Conservation (phyloP, 2,113 vertebrate genomes). For the Merops nubicus region DNA sequence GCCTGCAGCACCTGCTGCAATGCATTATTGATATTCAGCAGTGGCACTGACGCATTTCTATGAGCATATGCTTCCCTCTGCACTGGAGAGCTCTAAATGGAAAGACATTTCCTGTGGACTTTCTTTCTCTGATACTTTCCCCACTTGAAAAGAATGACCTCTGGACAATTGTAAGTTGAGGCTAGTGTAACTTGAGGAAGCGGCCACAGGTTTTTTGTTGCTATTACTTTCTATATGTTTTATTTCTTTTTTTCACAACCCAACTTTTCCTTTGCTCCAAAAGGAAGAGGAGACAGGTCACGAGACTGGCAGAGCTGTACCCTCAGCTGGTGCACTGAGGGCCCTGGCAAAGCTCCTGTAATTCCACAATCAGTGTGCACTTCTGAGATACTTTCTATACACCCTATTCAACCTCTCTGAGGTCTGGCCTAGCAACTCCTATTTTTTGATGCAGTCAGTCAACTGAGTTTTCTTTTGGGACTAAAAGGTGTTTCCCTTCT, state of each 20-base stretch:
- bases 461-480: not conserved
- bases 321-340: not conserved
- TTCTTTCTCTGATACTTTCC: not conserved
- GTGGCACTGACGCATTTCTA: not conserved
- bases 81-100: not conserved
- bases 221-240: not conserved
- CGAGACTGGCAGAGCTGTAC: not conserved
- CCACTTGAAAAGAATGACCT: not conserved
- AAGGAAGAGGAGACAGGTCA: not conserved
- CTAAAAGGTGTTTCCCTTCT: not conserved
- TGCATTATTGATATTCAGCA: constrained; percentile 52
- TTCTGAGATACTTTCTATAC: not conserved
- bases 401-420: not conserved
- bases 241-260: not conserved
- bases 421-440: not conserved
- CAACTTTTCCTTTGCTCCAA: not conserved
- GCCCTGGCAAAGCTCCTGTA: not conserved
- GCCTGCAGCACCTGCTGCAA: constrained; percentile 58
- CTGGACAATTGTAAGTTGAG: not conserved
- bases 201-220: not conserved
- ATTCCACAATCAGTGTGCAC: not conserved
- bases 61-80: not conserved
- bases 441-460: not conserved
- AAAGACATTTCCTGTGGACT: not conserved
- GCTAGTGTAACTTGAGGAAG: not conserved